A percentile compares a stretch with the other conserved stretches of the same genome.
These are phyloP conservation scores for Sylvietta virens DNA, from an alignment of 2,113 vertebrate species.

Conservation along the genomic window DNA sequence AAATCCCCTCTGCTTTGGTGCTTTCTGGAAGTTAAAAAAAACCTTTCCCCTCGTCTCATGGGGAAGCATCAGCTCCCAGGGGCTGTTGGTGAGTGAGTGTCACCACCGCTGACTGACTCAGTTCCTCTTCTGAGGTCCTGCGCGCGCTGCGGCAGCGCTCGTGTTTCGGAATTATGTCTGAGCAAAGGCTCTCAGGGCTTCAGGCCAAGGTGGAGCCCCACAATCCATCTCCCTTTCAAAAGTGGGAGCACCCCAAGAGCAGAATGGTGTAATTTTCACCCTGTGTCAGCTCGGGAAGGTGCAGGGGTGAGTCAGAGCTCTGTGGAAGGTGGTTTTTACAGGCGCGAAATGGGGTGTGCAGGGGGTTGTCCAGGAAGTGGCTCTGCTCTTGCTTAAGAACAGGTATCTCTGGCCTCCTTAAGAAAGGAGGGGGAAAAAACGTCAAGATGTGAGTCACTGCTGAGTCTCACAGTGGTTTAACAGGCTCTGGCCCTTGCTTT, in stretches of 20 bases:
- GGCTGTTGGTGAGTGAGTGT: background rate
- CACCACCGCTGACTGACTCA: background rate
- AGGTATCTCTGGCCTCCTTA: slow-evolving; percentile 37
- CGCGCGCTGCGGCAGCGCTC: fast-evolving
- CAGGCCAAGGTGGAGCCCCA: background rate
- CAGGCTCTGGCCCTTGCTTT: background rate
- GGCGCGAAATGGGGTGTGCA: background rate
- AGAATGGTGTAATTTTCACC: background rate
- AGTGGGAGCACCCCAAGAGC: background rate
- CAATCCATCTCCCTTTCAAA: background rate
- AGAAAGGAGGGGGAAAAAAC: background rate
- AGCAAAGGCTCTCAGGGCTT: background rate
- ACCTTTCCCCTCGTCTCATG: fast-evolving
- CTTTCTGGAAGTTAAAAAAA: background rate
- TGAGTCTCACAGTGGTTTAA: background rate
- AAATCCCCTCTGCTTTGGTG: background rate
- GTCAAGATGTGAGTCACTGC: slow-evolving; percentile 19
- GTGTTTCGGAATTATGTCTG: fast-evolving
- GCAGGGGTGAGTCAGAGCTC: slow-evolving; percentile 1
- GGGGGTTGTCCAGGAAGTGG: background rate
- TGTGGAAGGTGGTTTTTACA: background rate
- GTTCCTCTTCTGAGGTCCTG: background rate
- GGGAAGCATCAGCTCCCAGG: background rate
- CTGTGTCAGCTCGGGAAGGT: background rate
- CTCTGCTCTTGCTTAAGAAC: slow-evolving; percentile 5